phyloP scores from a whole-genome alignment of 2,113 vertebrate species.

The Rissa tridactyla region DNA sequence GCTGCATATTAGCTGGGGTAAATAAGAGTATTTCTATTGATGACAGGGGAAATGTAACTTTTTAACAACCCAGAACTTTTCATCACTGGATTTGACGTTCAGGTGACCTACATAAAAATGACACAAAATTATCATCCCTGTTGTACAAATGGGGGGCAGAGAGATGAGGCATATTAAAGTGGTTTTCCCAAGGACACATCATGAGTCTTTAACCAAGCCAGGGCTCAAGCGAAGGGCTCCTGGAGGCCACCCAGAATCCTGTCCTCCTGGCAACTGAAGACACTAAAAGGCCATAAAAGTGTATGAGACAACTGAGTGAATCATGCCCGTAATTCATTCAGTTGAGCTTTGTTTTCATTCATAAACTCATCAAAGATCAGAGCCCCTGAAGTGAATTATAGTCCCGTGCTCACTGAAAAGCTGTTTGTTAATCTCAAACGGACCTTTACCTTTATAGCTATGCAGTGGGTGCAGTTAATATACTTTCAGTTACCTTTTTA shows the following conservation, averaged over 20 bases:
- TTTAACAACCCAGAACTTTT: background rate
- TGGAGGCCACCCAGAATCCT: background rate
- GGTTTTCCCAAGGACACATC: background rate
- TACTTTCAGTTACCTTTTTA: constrained; percentile 15
- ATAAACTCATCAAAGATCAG: constrained; percentile 48
- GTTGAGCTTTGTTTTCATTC: constrained; percentile 45
- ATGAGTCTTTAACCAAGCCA: background rate
- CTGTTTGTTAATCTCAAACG: constrained; percentile 3
- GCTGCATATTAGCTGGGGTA: background rate
- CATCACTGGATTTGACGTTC: background rate
- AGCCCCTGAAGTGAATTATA: constrained; percentile 19
- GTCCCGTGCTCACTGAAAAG: background rate
- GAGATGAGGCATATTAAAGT: background rate
- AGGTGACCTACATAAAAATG: background rate
- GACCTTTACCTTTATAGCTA: constrained; percentile 6
- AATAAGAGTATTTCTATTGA: background rate
- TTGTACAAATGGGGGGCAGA: background rate
- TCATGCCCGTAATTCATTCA: background rate
- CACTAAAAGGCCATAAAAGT: constrained; percentile 31
- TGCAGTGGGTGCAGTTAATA: background rate
- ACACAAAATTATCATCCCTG: background rate
- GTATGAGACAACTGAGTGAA: constrained; percentile 16
- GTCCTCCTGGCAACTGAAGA: background rate
- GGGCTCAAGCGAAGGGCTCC: background rate
- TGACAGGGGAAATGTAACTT: background rate